Evolutionary conservation across 2,888 invertebrate genomes (phyloP).

Genomic region (Dichetophora obliterata): DNA sequence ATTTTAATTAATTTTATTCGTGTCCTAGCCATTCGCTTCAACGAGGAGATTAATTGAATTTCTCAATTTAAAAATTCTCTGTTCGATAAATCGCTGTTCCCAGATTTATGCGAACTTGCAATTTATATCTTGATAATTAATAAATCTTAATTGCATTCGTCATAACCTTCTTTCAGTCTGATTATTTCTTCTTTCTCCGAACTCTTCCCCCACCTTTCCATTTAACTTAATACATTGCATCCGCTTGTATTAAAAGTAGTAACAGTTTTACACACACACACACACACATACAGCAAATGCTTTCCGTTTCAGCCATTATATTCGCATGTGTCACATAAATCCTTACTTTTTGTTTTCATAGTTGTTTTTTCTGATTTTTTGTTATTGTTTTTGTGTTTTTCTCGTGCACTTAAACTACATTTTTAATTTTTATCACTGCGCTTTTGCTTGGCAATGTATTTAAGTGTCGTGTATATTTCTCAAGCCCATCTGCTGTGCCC

Average conservation of each 20-base stretch:
- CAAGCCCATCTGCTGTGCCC: neutral
- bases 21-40: too few species aligned
- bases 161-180: neutral
- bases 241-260: neutral
- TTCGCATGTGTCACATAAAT: slow-evolving; percentile 30
- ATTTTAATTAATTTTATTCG: too few species aligned
- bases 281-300: neutral
- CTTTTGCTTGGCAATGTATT: neutral
- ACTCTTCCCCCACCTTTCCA: neutral
- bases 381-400: neutral
- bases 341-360: neutral
- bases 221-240: neutral
- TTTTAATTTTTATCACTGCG: slow-evolving; percentile 34
- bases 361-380: neutral
- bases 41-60: neutral
- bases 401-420: slow-evolving; percentile 4
- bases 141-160: neutral
- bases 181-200: neutral
- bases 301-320: slow-evolving; percentile 1
- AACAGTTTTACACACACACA: too few species aligned
- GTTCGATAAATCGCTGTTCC: neutral
- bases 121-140: too few species aligned
- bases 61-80: neutral
- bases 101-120: neutral
- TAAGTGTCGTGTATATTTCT: too few species aligned